Evolutionary conservation across 2,888 invertebrate species (phyloP), one percentile per base, ranked within the genome.

Genomic region (Thyatira batis): DNA sequence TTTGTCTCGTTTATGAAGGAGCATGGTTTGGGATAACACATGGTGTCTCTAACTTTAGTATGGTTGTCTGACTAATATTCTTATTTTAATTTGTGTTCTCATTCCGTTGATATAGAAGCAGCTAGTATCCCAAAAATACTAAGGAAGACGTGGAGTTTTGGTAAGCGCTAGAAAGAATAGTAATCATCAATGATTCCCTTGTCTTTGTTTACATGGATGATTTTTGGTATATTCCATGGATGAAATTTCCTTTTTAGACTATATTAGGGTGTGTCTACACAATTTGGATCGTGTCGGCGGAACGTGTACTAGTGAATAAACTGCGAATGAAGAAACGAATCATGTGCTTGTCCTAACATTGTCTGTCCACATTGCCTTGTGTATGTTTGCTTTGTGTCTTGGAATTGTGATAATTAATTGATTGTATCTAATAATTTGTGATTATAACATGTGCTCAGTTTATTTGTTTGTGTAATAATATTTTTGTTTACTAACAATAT

Each of bases 361-460:
- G 63, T 53, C 52, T 56, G 59, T 59, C 21, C 52, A 53, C 50
- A 50, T 58, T 25, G 33, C 11, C 46, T 54, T 52, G 43, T 43
- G 49, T 51, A 51, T 46, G 60, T 57, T 62, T 51, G 27, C 28
- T 57, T 51, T 61, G 57, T 58, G 59, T 61, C 48, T 54, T 50
- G 21, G 57, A 49, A 39, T 39, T 53, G 49, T 53, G 49, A 61
- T 69, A 66, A 66, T 66, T 63, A 66, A 60, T 66, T 60, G 57
- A 63, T 63, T 51, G 57, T 56, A 55, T 56, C 57, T 55, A 53
- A 44, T 48, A 11, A 45, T 46, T 49, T 57, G 67, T 61, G 55
- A 64, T 64, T 69, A 56, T 55, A 54, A 60, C 52, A 53, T 56
- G 64, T 60, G 55, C 55, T 67, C 53, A 58, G 45, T 63, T 58